These are phyloP conservation scores for Scaptomyza flava DNA, from an alignment of 2,888 invertebrate species.

Conservation along the genomic window DNA sequence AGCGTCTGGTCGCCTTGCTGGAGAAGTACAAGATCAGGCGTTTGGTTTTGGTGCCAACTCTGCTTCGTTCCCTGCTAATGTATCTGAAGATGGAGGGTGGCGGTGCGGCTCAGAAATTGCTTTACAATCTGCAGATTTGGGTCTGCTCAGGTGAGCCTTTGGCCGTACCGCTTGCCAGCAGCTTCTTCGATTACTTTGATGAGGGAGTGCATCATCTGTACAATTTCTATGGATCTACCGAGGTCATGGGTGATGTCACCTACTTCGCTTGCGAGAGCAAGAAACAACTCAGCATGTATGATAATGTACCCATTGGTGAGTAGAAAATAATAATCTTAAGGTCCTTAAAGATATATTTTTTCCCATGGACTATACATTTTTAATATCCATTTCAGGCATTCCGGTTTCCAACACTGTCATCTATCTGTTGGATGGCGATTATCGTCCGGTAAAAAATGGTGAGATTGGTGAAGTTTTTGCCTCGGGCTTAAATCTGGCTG, in stretches of 20 bases:
- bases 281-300: constrained; percentile 87
- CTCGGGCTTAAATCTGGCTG: constrained; percentile 91
- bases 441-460: constrained; percentile 89
- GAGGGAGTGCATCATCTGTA: constrained; percentile 88
- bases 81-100: constrained; percentile 87
- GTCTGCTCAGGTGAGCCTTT: constrained; percentile 95
- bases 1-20: constrained; percentile 88
- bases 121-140: constrained; percentile 90
- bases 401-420: constrained; percentile 92
- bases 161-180: constrained; percentile 88
- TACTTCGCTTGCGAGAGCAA: constrained; percentile 88
- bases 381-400: constrained; percentile 85
- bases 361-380: background rate
- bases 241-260: constrained; percentile 96
- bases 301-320: constrained; percentile 93
- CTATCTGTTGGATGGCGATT: constrained; percentile 91
- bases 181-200: constrained; percentile 91
- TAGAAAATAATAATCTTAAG: constrained; percentile 6
- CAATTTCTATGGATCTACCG: constrained; percentile 96
- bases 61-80: constrained; percentile 91
- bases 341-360: too few species aligned
- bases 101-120: constrained; percentile 84
- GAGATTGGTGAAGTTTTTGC: constrained; percentile 93
- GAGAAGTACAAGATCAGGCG: constrained; percentile 91
- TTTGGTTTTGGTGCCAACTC: constrained; percentile 93